These are phyloP conservation scores for Spicauda simplicius DNA, from an alignment of 2,888 invertebrate genomes.

Conservation along the genomic window DNA sequence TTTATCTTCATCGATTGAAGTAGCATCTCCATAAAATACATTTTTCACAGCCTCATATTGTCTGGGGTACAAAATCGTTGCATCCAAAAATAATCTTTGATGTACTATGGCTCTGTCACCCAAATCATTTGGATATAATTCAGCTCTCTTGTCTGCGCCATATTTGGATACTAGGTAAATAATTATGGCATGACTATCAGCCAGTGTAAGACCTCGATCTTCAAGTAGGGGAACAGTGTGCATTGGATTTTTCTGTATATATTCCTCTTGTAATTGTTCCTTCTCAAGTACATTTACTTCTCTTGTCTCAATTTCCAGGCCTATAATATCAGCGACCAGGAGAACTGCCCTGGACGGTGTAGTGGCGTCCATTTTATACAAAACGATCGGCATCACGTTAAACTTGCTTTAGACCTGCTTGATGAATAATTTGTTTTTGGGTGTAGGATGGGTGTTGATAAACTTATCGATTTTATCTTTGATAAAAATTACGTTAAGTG, in stretches of 20 bases:
- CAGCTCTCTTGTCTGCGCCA: constrained; percentile 51
- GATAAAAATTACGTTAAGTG: constrained; percentile 4
- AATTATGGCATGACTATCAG: constrained; percentile 59
- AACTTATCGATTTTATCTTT: constrained; percentile 14
- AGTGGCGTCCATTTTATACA: constrained; percentile 44
- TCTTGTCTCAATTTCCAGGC: constrained; percentile 47
- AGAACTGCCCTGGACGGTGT: constrained; percentile 53
- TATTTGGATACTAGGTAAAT: constrained; percentile 60
- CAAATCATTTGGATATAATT: constrained; percentile 54
- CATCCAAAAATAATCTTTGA: constrained; percentile 54
- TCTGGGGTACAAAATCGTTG: constrained; percentile 48
- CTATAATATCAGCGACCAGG: constrained; percentile 52
- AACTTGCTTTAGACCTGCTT: background rate
- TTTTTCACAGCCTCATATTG: constrained; percentile 11
- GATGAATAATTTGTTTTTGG: constrained; percentile 11
- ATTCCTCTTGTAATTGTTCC: constrained; percentile 51
- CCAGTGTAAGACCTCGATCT: constrained; percentile 54
- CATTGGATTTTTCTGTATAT: constrained; percentile 54
- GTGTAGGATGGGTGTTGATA: background rate
- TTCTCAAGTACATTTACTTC: constrained; percentile 46
- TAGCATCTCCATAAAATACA: background rate
- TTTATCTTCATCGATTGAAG: constrained; percentile 41
- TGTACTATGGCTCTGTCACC: constrained; percentile 52
- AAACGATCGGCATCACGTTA: constrained; percentile 23
- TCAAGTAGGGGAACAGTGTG: constrained; percentile 56